Conservation (phyloP, 1,140 invertebrate species). For the Aphis craccivora region DNA sequence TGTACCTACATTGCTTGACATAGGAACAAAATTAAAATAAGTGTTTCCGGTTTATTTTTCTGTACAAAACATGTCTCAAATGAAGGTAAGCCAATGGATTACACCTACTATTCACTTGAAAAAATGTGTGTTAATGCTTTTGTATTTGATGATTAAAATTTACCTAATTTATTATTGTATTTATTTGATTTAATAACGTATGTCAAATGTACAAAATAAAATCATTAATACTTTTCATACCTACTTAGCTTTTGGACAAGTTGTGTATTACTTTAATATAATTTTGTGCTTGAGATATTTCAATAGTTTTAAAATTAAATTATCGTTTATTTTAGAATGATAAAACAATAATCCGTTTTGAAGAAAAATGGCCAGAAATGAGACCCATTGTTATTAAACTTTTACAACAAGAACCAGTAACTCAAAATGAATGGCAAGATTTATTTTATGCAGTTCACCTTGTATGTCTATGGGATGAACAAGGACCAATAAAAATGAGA, state of each 20-base stretch:
- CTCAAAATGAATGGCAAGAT: conserved; percentile 96
- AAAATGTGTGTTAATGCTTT: not conserved
- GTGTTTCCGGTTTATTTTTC: not conserved
- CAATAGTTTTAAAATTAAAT: not conserved
- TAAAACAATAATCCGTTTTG: conserved; percentile 78
- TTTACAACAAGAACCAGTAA: conserved; percentile 90
- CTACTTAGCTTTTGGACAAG: not conserved
- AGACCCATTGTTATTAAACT: conserved; percentile 91
- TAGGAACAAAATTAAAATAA: not conserved
- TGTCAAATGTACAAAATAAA: not conserved
- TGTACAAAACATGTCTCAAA: not conserved
- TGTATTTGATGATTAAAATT: not conserved
- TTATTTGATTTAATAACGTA: not conserved
- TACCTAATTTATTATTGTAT: not conserved
- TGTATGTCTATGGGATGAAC: conserved; percentile 96
- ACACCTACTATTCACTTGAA: not conserved
- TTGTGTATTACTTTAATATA: not conserved
- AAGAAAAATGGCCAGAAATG: conserved; percentile 96
- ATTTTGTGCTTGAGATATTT: not conserved
- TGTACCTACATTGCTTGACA: not conserved
- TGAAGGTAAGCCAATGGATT: not conserved
- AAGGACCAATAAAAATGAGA: conserved; percentile 86
- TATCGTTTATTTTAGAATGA: conserved; percentile 64
- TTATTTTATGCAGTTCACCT: conserved; percentile 94
- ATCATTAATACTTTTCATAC: not conserved